Percentiles rank a stretch among this genome's conserved stretches.
These are phyloP conservation scores for Mya arenaria DNA, from an alignment of 1,140 invertebrate genomes.

Conservation along the genomic window DNA sequence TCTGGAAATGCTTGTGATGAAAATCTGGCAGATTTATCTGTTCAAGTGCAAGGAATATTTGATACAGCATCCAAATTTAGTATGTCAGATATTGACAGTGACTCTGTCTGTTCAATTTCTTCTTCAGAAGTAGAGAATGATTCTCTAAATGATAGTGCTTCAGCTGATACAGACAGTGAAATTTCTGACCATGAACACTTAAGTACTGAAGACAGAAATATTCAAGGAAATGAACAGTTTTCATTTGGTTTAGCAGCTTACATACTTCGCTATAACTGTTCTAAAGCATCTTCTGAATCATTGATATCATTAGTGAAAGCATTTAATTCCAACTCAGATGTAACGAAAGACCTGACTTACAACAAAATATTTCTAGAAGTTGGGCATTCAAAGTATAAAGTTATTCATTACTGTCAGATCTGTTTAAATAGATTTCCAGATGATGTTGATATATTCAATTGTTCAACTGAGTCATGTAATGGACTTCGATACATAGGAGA, in stretches of 20 bases:
- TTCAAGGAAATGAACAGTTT: neutral
- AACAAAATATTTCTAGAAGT: conserved; percentile 19
- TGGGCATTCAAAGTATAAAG: conserved; percentile 9
- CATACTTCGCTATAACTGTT: conserved; percentile 9
- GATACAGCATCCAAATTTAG: neutral
- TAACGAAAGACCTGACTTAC: conserved; percentile 4
- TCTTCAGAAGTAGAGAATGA: conserved; percentile 7
- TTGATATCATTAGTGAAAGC: conserved; percentile 17
- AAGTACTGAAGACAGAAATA: neutral
- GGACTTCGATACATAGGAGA: conserved; percentile 23
- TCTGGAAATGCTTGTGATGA: conserved; percentile 2
- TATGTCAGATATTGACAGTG: conserved; percentile 3
- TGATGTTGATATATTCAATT: conserved; percentile 5
- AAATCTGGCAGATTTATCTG: neutral
- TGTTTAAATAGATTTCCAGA: conserved; percentile 18
- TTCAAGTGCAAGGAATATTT: conserved; percentile 4
- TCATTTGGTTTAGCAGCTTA: conserved; percentile 13
- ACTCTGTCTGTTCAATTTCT: neutral
- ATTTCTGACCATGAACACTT: neutral
- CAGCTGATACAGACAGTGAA: neutral
- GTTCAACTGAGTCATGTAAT: conserved; percentile 3
- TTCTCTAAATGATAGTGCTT: neutral
- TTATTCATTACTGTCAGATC: conserved; percentile 11
- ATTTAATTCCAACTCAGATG: neutral
- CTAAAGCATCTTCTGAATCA: conserved; percentile 15